These are phyloP conservation scores for Mesitornis unicolor DNA, from an alignment of 2,113 vertebrate genomes.

Conservation along the genomic window DNA sequence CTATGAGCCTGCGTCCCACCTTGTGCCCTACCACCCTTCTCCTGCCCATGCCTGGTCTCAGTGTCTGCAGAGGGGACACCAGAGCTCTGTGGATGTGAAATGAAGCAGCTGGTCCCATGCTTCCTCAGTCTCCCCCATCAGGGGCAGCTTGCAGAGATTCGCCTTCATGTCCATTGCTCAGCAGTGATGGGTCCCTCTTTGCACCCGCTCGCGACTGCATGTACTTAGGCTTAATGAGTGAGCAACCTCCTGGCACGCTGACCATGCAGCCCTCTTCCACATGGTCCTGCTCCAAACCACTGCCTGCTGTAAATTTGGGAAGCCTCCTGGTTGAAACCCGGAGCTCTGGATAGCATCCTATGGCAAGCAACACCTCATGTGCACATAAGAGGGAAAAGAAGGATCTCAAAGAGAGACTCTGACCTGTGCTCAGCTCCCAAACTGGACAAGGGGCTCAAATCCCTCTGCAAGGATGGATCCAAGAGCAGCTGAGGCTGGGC, in stretches of 20 bases:
- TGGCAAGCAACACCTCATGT: accelerated
- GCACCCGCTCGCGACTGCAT: neutral
- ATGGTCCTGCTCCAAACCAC: neutral
- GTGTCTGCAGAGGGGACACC: neutral
- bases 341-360: accelerated
- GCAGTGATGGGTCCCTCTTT: neutral
- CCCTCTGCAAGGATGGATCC: neutral
- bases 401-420: neutral
- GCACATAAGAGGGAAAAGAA: neutral
- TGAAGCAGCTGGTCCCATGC: neutral
- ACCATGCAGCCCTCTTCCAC: neutral
- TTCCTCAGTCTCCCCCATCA: neutral
- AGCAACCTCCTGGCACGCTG: neutral
- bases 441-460: neutral
- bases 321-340: neutral
- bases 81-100: neutral
- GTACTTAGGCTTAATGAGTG: neutral
- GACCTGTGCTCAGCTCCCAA: neutral
- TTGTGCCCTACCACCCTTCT: neutral
- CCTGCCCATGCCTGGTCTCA: accelerated
- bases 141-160: neutral
- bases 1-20: neutral
- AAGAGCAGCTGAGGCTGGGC: neutral
- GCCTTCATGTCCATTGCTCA: neutral
- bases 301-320: neutral